A percentile compares a stretch with the other conserved stretches of the same genome.
Conservation (phyloP, 64 coral and sea anemone species). For the Montipora efflorescens region DNA sequence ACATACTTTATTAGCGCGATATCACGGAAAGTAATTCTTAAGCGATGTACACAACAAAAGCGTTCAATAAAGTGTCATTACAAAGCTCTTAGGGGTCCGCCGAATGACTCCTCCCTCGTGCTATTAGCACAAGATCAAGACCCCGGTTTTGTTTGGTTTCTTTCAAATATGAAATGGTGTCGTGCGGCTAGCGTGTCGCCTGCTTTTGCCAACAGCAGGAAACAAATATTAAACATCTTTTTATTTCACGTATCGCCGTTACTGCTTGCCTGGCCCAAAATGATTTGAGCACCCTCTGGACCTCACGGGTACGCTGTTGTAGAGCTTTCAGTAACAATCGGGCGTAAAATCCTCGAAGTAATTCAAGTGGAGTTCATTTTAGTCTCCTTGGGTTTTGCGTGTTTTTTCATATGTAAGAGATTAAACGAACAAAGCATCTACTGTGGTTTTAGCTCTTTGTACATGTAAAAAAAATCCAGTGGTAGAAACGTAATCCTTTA, state of each 20-base stretch:
- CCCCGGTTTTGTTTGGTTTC: constrained; percentile 22
- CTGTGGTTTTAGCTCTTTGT: not conserved
- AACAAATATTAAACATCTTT: constrained; percentile 36
- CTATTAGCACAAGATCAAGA: constrained; percentile 42
- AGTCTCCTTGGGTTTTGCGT: not conserved
- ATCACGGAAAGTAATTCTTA: constrained; percentile 5
- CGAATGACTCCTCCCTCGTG: constrained; percentile 24
- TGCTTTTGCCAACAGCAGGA: constrained; percentile 41
- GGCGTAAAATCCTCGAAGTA: not conserved
- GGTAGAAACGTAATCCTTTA: not conserved
- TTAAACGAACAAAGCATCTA: constrained; percentile 32
- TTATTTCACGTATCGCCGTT: not conserved
- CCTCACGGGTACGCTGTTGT: constrained; percentile 22
- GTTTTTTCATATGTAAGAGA: not conserved
- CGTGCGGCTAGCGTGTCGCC: constrained; percentile 21
- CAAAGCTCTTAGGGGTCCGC: constrained; percentile 33
- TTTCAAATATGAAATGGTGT: constrained; percentile 31
- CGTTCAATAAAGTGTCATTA: constrained; percentile 37
- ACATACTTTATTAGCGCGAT: constrained; percentile 18
- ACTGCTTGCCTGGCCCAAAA: not conserved
- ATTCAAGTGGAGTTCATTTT: not conserved
- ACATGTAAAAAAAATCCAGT: not conserved
- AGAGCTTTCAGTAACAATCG: constrained; percentile 10
- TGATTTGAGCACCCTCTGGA: constrained; percentile 4
- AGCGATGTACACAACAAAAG: constrained; percentile 20